Base-by-base conservation (phyloP, 2,797 vertebrate genomes). In the Neostethus bicornis region DNA sequence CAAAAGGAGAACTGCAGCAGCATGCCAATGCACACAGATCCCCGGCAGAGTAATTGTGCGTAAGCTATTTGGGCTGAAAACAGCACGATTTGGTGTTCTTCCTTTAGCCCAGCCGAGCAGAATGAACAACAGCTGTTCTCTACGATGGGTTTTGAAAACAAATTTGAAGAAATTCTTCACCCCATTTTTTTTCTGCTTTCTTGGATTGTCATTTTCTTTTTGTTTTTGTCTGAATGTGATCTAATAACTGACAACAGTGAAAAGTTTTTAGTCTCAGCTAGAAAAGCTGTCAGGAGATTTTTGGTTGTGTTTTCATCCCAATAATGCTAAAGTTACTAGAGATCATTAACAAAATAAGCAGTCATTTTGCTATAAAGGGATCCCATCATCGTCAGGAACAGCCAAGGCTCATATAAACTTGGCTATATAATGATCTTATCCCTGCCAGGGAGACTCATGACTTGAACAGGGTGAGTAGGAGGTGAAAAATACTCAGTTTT, bases 21-120 rank as follows among this genome's bases (percentile, higher is more conserved):
- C 61, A 84, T 92, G 93, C 91, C 89, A 93, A 91, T 80, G 88
- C 84, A 89, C 85, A 92, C 90, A 92, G 89, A 85, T 91, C 90
- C 86, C 90, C 93, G 91, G 92, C 92, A 92, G 92, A 91, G 91
- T 93, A 94, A 94, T 94, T 94, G 93, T 89, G 87, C 88, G 74
- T 85, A 90, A 73, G 54, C 87, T 93, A 84, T 94, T 95, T 93
- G 89, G 89, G 87, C 78, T 88, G 89, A 91, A 93, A 93, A 90
- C 90, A 91, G 91, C 87, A 83, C 82, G 87, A 92, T 91, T 90
- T 90, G 87, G 86, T 91, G 89, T 92, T 92, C 90, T 87, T 92
- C 86, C 91, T 87, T n/a, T 86, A 68, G 81, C 87, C 85, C 83
- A 87, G 89, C 71, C 89, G 84, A 85, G 85, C 88, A 87, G 91